A percentile compares a stretch with the other conserved stretches of the same genome.
Conservation (phyloP, 1,140 invertebrate species). For the Trichonephila clavata region DNA sequence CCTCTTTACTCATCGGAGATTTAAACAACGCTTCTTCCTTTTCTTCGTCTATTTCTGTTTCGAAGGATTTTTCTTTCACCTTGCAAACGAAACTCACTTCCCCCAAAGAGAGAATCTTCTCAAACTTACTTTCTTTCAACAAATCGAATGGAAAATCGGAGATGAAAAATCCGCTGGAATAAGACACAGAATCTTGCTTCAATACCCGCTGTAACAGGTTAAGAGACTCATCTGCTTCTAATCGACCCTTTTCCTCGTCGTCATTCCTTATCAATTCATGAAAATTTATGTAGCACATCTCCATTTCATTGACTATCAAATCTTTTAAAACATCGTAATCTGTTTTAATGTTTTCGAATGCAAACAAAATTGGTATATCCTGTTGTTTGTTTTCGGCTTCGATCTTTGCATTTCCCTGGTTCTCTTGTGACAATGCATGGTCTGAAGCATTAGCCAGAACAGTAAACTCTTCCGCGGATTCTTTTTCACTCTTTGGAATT, state of each 20-base stretch:
- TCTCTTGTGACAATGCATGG: background rate
- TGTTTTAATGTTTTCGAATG: slow-evolving; percentile 58
- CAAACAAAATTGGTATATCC: slow-evolving; percentile 25
- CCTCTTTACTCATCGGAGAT: slow-evolving; percentile 21
- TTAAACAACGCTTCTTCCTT: slow-evolving; percentile 27
- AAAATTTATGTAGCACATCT: slow-evolving; percentile 65
- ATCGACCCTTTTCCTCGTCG: background rate
- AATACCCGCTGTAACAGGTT: slow-evolving; percentile 37
- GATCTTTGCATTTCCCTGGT: background rate
- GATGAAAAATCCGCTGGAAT: slow-evolving; percentile 66
- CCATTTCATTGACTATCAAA: slow-evolving; percentile 55
- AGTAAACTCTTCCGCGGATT: background rate
- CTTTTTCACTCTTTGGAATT: background rate
- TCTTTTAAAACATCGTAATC: slow-evolving; percentile 36
- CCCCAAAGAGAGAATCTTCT: slow-evolving; percentile 33
- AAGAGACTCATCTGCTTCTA: background rate
- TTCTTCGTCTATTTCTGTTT: background rate
- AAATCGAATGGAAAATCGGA: slow-evolving; percentile 60
- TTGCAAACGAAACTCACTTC: slow-evolving; percentile 61
- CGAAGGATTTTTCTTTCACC: slow-evolving; percentile 6
- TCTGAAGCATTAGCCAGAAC: background rate
- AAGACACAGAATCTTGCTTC: slow-evolving; percentile 52
- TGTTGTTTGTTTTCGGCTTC: background rate
- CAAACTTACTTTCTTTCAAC: slow-evolving; percentile 26
- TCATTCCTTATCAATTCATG: slow-evolving; percentile 43